Conservation (phyloP, 2,113 vertebrate genomes). For the Ptychochromis oligacanthus region DNA sequence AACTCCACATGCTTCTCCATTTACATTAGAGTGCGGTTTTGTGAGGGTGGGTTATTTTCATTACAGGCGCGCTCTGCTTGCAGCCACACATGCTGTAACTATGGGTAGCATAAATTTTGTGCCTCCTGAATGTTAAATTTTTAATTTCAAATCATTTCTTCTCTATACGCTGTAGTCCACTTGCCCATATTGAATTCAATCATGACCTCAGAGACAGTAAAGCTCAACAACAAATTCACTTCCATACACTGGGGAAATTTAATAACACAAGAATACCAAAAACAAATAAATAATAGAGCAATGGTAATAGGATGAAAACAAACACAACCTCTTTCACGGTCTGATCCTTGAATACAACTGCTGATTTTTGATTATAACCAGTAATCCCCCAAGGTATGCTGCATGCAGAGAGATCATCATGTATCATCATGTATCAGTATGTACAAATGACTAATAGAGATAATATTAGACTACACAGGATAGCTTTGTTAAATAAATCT, state of each 20-base stretch:
- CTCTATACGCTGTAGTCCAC: not conserved
- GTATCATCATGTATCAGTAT: slow-evolving; percentile 19
- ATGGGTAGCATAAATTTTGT: not conserved
- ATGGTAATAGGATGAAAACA: slow-evolving; percentile 32
- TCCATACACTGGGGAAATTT: slow-evolving; percentile 7
- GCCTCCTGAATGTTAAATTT: slow-evolving; percentile 9
- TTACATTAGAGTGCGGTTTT: slow-evolving; percentile 60
- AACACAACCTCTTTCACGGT: not conserved
- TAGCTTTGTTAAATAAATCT: not conserved
- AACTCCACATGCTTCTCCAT: slow-evolving; percentile 64
- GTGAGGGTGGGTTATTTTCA: slow-evolving; percentile 42
- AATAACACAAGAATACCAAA: slow-evolving; percentile 13
- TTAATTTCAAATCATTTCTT: slow-evolving; percentile 26
- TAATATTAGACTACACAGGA: not conserved
- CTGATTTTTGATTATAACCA: slow-evolving; percentile 42
- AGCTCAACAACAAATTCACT: slow-evolving; percentile 24
- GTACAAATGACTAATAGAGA: slow-evolving; percentile 15
- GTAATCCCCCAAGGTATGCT: not conserved
- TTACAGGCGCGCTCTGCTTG: slow-evolving; percentile 18
- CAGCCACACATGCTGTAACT: slow-evolving; percentile 16
- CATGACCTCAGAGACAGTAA: slow-evolving; percentile 25
- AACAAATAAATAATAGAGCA: slow-evolving; percentile 33
- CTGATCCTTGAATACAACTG: slow-evolving; percentile 16
- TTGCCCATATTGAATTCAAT: slow-evolving; percentile 25
- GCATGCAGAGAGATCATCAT: not conserved